Conservation (phyloP, 1,140 invertebrate species). For the Meloidogyne exigua region DNA sequence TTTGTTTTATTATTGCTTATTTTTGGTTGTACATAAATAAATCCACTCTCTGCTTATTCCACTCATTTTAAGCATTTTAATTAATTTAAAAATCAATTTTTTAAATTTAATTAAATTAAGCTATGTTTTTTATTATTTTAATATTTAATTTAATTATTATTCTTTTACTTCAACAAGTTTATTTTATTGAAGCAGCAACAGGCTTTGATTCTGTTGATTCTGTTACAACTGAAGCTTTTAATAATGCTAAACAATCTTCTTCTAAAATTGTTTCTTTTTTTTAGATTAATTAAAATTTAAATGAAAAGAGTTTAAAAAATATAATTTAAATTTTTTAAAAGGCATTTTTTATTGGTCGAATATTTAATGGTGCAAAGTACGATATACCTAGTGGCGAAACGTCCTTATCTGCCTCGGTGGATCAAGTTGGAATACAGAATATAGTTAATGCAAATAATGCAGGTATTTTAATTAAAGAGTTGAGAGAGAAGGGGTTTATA, state of each 20-base stretch:
- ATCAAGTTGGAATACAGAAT: neutral
- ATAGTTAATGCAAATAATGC: neutral
- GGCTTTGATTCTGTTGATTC: neutral
- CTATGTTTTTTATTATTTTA: neutral
- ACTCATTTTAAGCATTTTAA: neutral
- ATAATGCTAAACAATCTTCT: neutral
- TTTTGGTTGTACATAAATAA: no score
- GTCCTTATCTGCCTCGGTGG: neutral
- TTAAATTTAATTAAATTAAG: neutral
- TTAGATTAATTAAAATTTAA: neutral
- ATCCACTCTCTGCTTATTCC: no score
- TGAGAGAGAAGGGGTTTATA: no score
- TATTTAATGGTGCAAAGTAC: neutral
- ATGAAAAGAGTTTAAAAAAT: no score
- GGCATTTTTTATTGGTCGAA: neutral
- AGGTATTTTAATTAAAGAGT: neutral
- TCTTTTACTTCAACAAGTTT: neutral
- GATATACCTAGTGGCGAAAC: neutral
- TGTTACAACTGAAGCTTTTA: neutral
- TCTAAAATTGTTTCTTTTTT: neutral
- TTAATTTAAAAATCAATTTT: no score
- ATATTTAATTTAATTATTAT: neutral
- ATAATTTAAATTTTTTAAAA: neutral
- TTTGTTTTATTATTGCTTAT: no score
- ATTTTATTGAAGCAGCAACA: neutral